Conservation (phyloP, 2,797 vertebrate genomes). For the Anableps anableps region DNA sequence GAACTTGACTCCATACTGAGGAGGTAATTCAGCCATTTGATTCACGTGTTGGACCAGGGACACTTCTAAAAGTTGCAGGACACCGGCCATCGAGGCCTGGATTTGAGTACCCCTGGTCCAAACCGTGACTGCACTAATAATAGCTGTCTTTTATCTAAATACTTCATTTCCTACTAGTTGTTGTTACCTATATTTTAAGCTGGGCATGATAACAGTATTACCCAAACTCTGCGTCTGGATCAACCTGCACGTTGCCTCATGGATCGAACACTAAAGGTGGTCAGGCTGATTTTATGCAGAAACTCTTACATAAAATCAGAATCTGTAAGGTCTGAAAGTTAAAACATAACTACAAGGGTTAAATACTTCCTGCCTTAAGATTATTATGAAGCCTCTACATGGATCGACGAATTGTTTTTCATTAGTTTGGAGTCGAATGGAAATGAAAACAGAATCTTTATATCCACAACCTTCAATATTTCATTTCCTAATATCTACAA, state of each 20-base stretch:
- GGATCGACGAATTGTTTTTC: not conserved
- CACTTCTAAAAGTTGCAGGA: no score
- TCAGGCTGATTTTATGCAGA: no score
- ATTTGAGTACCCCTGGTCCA: no score
- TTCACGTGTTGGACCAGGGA: no score
- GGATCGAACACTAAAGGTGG: not conserved
- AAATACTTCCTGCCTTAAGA: not conserved
- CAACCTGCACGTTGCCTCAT: not conserved
- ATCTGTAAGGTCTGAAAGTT: no score
- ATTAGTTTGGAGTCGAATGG: not conserved
- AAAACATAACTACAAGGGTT: not conserved
- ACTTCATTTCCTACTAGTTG: not conserved
- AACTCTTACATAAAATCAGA: no score
- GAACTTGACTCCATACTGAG: no score
- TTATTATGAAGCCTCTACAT: not conserved
- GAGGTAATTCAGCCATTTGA: no score
- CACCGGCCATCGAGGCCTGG: no score
- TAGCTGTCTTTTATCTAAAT: not conserved
- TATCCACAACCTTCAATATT: not conserved
- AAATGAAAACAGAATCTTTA: not conserved
- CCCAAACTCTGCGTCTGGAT: not conserved
- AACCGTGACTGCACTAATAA: not conserved
- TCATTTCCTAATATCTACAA: not conserved
- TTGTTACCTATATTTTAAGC: not conserved
- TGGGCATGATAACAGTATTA: not conserved